Evolutionary conservation across 2,113 vertebrate genomes (phyloP), one percentile per base, ranked within the genome.

Genomic region (Hemibagrus wyckioides): DNA sequence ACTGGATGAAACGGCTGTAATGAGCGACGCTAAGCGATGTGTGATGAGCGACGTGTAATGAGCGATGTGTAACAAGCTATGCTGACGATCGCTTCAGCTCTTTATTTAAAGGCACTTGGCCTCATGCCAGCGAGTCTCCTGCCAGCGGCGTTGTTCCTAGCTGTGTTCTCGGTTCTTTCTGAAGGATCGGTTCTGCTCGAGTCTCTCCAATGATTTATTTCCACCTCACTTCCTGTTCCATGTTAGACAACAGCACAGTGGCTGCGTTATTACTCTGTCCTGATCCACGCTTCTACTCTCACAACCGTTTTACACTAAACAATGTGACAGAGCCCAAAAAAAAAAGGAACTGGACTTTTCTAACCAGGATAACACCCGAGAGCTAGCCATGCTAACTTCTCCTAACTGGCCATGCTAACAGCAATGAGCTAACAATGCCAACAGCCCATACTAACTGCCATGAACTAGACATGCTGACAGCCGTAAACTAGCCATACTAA

Each of bases 31-130:
- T 48, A 30, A 85, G 85, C 44, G 44, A 48, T 80, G 67, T 69
- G 82, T 69, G 75, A 75, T 75, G 30, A 85, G 85, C 44, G n/a
- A n/a, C 84, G 65, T 67, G 81, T 67, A 81, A 75, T 75, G 41
- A 85, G 85, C 44, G 44, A 48, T 80, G 67, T 69, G 82, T 69
- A 81, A 75, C 63, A 25, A 85, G 85, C 44, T 30, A 8, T 9
- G 1, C 9, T 36, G 21, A 23, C 4, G 30, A 54, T 73, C 54
- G 36, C 48, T 41, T 85, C 63, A 82, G 36, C 30, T 82, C 69
- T 67, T 83, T 67, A 41, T 76, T 48, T 76, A 76, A 71, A 77
- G 57, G 67, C 77, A 30, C 52, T 50, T 5, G n/a, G 69, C n/a
- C 57, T 85, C 76, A 7, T 56, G 67, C 56, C 48, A 52, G 52